phyloP scores from a whole-genome alignment of 2,888 invertebrate genomes.

The Allacma fusca region DNA sequence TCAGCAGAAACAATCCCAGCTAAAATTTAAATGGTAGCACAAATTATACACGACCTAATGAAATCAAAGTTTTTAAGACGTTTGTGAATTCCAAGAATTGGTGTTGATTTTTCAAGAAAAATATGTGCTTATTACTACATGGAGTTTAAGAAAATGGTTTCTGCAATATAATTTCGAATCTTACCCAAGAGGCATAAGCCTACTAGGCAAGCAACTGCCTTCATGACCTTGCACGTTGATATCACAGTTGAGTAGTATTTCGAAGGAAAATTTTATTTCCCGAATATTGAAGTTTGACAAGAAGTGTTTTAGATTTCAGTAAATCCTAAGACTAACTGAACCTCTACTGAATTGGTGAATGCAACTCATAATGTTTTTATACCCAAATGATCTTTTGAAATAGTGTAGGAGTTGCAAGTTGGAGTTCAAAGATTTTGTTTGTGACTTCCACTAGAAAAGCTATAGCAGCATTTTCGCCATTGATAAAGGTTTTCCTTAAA shows the following conservation, averaged over 20 bases:
- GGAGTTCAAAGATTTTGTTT: background rate
- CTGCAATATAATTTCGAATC: background rate
- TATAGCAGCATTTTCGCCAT: too few species aligned
- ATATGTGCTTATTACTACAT: too few species aligned
- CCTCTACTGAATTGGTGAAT: constrained; percentile 42
- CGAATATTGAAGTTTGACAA: constrained; percentile 10
- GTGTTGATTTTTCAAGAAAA: too few species aligned
- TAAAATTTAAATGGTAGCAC: constrained; percentile 48
- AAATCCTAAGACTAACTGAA: constrained; percentile 58
- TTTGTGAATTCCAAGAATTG: too few species aligned
- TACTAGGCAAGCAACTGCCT: constrained; percentile 54
- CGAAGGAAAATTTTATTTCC: background rate
- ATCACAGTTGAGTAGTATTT: too few species aligned
- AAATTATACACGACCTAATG: too few species aligned
- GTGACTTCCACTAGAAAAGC: too few species aligned
- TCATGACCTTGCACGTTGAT: constrained; percentile 49
- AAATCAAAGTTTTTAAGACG: too few species aligned
- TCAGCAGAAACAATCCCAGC: constrained; percentile 56
- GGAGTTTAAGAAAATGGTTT: background rate
- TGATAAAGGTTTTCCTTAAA: too few species aligned
- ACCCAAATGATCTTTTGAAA: background rate
- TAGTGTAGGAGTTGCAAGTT: background rate
- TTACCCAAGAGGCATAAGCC: constrained; percentile 59
- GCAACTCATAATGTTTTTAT: background rate
- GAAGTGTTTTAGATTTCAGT: constrained; percentile 50